Evolutionary conservation across 2,888 invertebrate genomes (phyloP), one percentile per base, ranked within the genome.

Genomic region (Caenorhabditis sinica): DNA sequence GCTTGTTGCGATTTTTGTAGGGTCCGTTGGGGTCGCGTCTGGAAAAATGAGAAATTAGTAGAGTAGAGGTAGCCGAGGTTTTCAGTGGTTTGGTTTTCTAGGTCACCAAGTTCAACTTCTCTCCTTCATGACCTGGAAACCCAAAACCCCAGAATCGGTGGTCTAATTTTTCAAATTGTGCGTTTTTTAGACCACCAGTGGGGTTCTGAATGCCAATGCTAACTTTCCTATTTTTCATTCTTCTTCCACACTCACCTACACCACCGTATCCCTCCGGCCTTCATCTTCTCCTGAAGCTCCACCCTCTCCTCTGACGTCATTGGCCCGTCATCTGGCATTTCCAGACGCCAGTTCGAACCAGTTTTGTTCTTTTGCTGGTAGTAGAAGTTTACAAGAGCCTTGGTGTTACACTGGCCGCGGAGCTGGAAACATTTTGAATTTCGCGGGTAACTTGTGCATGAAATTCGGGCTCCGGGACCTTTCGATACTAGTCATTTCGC

Each of bases 311-410:
- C 43, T 2, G 63, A 63, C 15, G 43, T 63, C 63, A 63, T 36
- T 11, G 63, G 30, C 25, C 17, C 28, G 13, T 25, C 20, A 11
- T 66, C 56, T 3, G 36, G 43, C 6, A n/a, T 17, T 36, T 79
- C 63, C 30, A 79, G 40, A 0, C 71, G 77, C 61, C 60, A 77
- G 20, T 77, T 69, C 5, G 36, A n/a, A 17, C 17, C 40, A 20
- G 61, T 61, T 28, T 60, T 49, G 63, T 79, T 79, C 40, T 79
- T 79, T 45, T 79, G 63, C 8, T n/a, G 15, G 30, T 79, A 79
- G 56, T 79, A 79, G 17, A 71, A 79, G 13, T 79, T 60, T 43
- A 71, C 71, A 3, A 79, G 61, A 0, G 60, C 17, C 45, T 36
- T 51, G 1, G 45, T 56, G 20, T 63, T 9, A 9, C 53, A 61